Conservation (phyloP, 2,113 vertebrate species). For the Ceyx cyanopectus region DNA sequence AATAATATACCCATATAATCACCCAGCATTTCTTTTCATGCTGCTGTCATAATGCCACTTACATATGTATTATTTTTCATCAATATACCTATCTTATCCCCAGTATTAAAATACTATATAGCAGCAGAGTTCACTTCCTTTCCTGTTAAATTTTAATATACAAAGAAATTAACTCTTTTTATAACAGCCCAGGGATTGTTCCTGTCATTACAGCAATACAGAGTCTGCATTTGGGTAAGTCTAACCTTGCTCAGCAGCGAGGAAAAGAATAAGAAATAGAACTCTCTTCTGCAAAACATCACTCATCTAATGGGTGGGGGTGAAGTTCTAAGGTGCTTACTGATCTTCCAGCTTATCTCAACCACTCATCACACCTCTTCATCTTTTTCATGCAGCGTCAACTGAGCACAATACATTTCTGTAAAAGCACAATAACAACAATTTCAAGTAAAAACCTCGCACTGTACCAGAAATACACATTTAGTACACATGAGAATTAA, state of each 20-base stretch:
- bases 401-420: neutral
- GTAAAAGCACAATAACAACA: neutral
- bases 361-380: neutral
- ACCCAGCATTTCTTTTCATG: neutral
- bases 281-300: neutral
- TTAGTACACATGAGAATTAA: neutral
- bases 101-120: neutral
- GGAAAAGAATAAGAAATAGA: neutral
- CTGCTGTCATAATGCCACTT: neutral
- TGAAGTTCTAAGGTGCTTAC: neutral
- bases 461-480: neutral
- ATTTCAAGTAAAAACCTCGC: neutral
- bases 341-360: neutral
- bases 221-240: neutral
- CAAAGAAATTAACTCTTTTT: neutral
- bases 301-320: neutral
- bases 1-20: neutral
- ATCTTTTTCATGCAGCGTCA: neutral
- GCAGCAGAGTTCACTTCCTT: neutral
- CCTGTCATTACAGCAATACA: neutral
- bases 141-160: neutral
- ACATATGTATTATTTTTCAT: neutral
- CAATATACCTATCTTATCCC: neutral
- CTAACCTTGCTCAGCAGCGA: neutral
- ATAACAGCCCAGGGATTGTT: neutral